These are phyloP conservation scores for Serripes groenlandicus DNA, from an alignment of 2,888 invertebrate species.

Conservation along the genomic window DNA sequence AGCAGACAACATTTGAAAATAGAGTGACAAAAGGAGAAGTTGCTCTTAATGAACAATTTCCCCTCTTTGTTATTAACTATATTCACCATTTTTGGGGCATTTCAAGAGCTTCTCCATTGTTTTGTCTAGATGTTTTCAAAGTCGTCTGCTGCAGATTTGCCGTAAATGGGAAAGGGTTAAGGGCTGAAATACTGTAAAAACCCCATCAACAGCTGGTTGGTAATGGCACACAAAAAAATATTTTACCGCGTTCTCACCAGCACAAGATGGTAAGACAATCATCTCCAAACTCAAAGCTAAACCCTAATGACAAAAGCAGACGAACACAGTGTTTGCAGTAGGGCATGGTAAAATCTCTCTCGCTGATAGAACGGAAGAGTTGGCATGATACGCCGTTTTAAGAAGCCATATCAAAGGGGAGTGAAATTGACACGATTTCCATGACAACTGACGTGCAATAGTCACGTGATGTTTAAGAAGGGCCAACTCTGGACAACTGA, in stretches of 20 bases:
- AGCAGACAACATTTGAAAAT: background rate
- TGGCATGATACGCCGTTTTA: conserved; percentile 57
- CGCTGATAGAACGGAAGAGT: conserved; percentile 54
- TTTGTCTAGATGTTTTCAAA: background rate
- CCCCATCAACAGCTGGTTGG: conserved; percentile 56
- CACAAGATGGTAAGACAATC: conserved; percentile 60
- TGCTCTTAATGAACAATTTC: background rate
- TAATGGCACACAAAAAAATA: conserved; percentile 52
- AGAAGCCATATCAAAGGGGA: conserved; percentile 57
- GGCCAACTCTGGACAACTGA: background rate
- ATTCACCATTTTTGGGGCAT: background rate
- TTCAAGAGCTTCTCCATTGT: background rate
- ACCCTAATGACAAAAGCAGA: conserved; percentile 56
- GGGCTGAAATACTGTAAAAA: background rate
- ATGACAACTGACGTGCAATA: conserved; percentile 57
- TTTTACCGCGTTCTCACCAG: conserved; percentile 47
- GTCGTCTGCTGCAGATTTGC: background rate
- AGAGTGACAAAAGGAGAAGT: background rate
- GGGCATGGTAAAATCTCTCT: conserved; percentile 43
- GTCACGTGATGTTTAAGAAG: conserved; percentile 42
- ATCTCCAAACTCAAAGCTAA: conserved; percentile 58
- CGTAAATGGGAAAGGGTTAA: background rate
- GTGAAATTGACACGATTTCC: conserved; percentile 59
- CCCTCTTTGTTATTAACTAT: background rate
- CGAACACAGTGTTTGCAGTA: conserved; percentile 50